Base-by-base conservation (phyloP, 2,113 vertebrate species). In the Serinus canaria region DNA sequence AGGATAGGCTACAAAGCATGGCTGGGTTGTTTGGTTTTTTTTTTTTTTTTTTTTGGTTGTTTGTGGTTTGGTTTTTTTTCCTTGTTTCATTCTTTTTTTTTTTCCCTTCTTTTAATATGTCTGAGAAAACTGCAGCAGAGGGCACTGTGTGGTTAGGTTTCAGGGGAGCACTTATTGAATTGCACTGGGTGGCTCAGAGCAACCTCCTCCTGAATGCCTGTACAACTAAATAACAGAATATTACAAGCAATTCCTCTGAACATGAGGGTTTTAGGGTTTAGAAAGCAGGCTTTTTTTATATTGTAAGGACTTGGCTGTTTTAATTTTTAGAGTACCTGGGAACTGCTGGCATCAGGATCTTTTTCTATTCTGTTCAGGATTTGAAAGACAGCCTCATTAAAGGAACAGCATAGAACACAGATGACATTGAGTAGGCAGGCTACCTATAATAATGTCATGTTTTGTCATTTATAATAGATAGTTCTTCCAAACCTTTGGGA, bases 121-220 rank as follows among this genome's bases (percentile, higher is more conserved):
- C 56, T 25, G 70, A 92, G 89, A 86, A 96, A 92, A 94, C 96
- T 95, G 80, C 97, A 95, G 95, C 84, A 97, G 97, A 95, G 96
- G 97, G 97, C 97, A 97, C 93, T 97, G 94, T 97, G 94, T 95
- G 91, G 92, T 95, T 95, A 96, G n/a, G 73, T 97, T 97, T 96
- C 92, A 79, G 68, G 78, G 94, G 87, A 97, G 11, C 77, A 44
- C 62, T 74, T 53, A 50, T 31, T 27, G 64, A 88, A 87, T 92
- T 89, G 79, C 83, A 30, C 59, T 52, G 94, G 62, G 55, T 92
- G 73, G 35, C 28, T 94, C 92, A 77, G 89, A 94, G 68, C 58
- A 89, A 66, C 59, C 94, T 90, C 72, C 50, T 85, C 60, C 91
- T 75, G 74, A 85, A 77, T 4, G 39, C 77, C 74, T 58, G 66